Base-by-base conservation (phyloP, 2,888 invertebrate genomes). In the Cynaeus angustus region DNA sequence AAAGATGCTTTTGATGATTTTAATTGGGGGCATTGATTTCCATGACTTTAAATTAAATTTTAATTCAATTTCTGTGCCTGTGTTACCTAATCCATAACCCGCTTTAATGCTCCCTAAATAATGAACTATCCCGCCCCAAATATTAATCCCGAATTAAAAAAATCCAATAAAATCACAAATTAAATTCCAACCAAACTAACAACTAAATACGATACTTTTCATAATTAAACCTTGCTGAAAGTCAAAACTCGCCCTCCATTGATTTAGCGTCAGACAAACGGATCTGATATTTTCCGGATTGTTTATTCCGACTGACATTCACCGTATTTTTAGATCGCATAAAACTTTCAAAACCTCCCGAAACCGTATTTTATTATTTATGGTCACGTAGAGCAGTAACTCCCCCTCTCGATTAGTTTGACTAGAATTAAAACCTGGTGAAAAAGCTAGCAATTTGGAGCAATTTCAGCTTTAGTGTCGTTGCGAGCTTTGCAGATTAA, bases 331-430 rank as follows among this genome's bases (percentile, higher is more conserved):
- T 50, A 56, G 56, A 68, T 26, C 48, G 50, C 52, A 64, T 68
- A 68, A 68, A 68, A 68, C 43, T 56, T 68, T 68, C 68, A 68
- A 28, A 64, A 58, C 33, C 7, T 50, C 50, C 37, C 48, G 53
- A 50, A 53, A 55, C 56, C 64, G 56, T 64, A 38, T 46, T 61
- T 64, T 68, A 68, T 64, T 68, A 68, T 68, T 68, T 68, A 68
- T 64, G 56, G 55, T 55, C 46, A 68, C 48, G 14, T 38, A 61
- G 55, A 46, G 55, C 61, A 41, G 45, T 66, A 58, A 50, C 66
- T 62, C 50, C 43, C 33, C 30, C 45, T 14, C 52, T 46, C 59
- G 28, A 52, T 62, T 62, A 62, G 26, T 21, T 50, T 1, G 13
- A 41, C 16, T 28, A 52, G 38, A 62, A 62, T 62, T 62, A 62